Evolutionary conservation across 2,888 invertebrate genomes (phyloP).

Genomic region (Vesta saturnalis): DNA sequence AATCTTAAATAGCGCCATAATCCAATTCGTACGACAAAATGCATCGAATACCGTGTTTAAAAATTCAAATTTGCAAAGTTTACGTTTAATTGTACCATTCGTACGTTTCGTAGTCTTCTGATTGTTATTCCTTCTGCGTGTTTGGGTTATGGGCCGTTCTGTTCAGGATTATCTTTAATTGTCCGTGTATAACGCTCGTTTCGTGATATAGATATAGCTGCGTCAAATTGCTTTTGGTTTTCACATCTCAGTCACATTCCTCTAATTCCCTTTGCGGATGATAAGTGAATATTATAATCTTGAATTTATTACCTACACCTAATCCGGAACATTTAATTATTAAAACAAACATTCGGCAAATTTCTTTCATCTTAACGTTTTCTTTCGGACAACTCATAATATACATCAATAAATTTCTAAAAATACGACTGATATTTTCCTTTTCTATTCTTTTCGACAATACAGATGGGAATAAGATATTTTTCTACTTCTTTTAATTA

Average conservation of each 20-base stretch:
- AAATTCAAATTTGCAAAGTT: slow-evolving; percentile 29
- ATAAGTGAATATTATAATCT: slow-evolving; percentile 11
- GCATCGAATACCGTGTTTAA: slow-evolving; percentile 18
- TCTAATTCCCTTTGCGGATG: slow-evolving; percentile 9
- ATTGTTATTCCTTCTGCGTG: slow-evolving; percentile 37
- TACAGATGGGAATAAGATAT: background rate
- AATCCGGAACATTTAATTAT: background rate
- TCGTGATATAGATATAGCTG: slow-evolving; percentile 30
- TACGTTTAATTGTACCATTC: slow-evolving; percentile 32
- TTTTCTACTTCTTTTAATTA: slow-evolving; percentile 1
- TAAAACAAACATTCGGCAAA: too few species aligned
- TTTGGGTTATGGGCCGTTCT: slow-evolving; percentile 37
- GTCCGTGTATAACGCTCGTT: slow-evolving; percentile 36
- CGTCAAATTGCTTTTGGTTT: slow-evolving; percentile 28
- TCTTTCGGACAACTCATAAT: too few species aligned
- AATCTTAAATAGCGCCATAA: background rate
- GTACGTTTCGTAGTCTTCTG: slow-evolving; percentile 28
- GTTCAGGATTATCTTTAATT: slow-evolving; percentile 37
- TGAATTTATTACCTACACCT: background rate
- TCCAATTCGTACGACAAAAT: background rate
- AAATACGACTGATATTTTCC: background rate
- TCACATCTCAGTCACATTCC: slow-evolving; percentile 16
- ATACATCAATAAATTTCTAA: background rate
- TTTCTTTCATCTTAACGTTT: too few species aligned
- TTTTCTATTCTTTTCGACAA: background rate